phyloP scores from a whole-genome alignment of 2,113 vertebrate species.

The Ploceus nigricollis region DNA sequence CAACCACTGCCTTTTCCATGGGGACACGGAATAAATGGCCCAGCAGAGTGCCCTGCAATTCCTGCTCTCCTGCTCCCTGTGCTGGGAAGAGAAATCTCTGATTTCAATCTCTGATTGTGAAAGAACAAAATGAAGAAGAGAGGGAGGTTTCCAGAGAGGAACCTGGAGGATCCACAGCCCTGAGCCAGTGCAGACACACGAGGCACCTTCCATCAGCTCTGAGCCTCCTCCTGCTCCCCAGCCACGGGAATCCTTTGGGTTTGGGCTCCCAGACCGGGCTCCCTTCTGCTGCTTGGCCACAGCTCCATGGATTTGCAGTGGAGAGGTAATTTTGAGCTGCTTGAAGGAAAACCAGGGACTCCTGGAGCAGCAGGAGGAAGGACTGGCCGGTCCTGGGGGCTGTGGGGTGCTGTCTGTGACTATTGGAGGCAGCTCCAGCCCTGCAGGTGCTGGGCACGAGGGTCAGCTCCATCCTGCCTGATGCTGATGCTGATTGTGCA shows the following conservation, averaged over 20 bases:
- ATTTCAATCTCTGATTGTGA: not conserved
- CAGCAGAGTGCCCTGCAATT: not conserved
- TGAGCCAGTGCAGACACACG: fast-evolving
- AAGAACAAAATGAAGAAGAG: not conserved
- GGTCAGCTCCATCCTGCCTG: not conserved
- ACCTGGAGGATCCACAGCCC: not conserved
- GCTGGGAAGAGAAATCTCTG: not conserved
- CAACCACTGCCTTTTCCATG: fast-evolving
- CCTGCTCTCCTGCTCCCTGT: not conserved
- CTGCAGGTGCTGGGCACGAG: not conserved
- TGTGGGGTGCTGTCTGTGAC: not conserved
- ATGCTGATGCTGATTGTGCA: not conserved
- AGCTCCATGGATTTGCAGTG: not conserved
- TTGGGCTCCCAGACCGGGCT: not conserved
- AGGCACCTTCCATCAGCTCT: not conserved
- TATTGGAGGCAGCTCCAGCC: not conserved
- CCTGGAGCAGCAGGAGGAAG: not conserved
- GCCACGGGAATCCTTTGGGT: not conserved
- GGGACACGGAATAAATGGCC: not conserved
- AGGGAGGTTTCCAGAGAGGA: not conserved
- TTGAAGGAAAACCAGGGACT: not conserved
- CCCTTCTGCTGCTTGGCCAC: not conserved
- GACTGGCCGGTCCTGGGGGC: not conserved
- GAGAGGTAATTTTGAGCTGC: not conserved
- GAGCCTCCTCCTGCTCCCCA: not conserved